Base-by-base conservation (phyloP, 1,140 invertebrate species). In the Latrodectus geometricus region DNA sequence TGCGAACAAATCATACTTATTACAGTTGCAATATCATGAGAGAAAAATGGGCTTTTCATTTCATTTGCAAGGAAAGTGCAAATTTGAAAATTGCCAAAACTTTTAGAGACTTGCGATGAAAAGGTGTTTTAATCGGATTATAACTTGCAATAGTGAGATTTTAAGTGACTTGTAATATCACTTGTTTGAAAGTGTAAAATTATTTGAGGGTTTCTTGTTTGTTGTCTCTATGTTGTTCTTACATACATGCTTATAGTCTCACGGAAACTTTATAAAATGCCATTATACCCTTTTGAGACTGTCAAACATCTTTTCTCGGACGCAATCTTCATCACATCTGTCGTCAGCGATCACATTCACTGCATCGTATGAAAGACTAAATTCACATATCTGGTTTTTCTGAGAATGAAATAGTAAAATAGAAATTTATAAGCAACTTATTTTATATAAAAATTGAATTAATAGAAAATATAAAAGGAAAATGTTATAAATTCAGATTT, bases 321-420 rank as follows among this genome's bases (percentile, higher is more conserved):
- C 65, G 17, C 83, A 85, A 8, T 77, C 74, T 77, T 85, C 83
- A 20, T 70, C 52, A 54, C 83, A 85, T 11, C 14, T 35, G 3
- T 77, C 83, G 21, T 85, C 83, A 0, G 83, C 49, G 8, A 85
- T 15, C 56, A 54, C 74, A 20, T 68, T 35, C 0, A 85, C 9
- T 7, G 61, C 83, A 70, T 77, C 61, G 23, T 85, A 85, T 2
- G 49, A n/a, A 9, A 85, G 69, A 3, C 50, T 56, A 21, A 77
- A 85, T 65, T 85, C 20, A 49, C 83, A 85, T 8, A 21, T 12
- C 23, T 76, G 54, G 50, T 76, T 52, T 12, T 49, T 65, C 80
- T 82, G 50, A n/a, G 54, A 17, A 54, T 3, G 17, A n/a, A 23
- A 80, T 35, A 35, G 35, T 5, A 35, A 35, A 35, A 35, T 35